These are phyloP conservation scores for Mastigias papua DNA, from an alignment of 30 jellyfish, hydroid and myxozoan species.

Conservation along the genomic window DNA sequence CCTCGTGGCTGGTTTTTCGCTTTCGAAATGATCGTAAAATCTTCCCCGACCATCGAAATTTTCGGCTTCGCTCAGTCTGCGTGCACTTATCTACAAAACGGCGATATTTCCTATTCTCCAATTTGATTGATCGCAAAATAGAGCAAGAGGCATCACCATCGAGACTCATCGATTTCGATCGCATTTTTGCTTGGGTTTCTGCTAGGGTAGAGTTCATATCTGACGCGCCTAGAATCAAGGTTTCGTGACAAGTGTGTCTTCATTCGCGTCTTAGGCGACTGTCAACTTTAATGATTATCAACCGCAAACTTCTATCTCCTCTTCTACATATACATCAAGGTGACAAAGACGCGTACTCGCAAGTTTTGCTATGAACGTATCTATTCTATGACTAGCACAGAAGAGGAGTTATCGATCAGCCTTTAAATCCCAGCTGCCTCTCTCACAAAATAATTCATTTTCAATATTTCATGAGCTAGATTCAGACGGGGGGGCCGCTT, in stretches of 20 bases:
- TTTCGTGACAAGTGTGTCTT: not conserved
- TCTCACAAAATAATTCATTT: conserved; percentile 51
- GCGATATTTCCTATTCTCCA: conserved; percentile 20
- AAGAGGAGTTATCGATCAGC: conserved; percentile 23
- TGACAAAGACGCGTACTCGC: not conserved
- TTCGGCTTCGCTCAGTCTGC: conserved; percentile 66
- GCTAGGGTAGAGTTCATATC: conserved; percentile 8
- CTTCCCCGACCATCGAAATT: conserved; percentile 76
- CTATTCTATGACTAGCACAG: not conserved
- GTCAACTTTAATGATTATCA: not conserved
- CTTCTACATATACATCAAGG: not conserved
- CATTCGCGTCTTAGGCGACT: conserved; percentile 3
- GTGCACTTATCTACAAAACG: conserved; percentile 44
- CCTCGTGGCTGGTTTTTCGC: conserved; percentile 70
- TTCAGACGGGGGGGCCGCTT: conserved; percentile 50
- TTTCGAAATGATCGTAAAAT: conserved; percentile 65
- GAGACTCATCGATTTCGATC: conserved; percentile 17
- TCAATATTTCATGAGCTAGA: conserved; percentile 62
- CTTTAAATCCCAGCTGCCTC: conserved; percentile 47
- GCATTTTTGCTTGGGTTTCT: not conserved
- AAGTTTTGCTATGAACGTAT: not conserved
- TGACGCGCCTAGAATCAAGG: not conserved
- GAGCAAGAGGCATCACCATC: conserved; percentile 10
- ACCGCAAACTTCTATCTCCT: not conserved
- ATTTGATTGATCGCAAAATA: conserved; percentile 23